Conservation (phyloP, 53 echinoderm and acorn worm genomes). For the Actinopyga echinites region DNA sequence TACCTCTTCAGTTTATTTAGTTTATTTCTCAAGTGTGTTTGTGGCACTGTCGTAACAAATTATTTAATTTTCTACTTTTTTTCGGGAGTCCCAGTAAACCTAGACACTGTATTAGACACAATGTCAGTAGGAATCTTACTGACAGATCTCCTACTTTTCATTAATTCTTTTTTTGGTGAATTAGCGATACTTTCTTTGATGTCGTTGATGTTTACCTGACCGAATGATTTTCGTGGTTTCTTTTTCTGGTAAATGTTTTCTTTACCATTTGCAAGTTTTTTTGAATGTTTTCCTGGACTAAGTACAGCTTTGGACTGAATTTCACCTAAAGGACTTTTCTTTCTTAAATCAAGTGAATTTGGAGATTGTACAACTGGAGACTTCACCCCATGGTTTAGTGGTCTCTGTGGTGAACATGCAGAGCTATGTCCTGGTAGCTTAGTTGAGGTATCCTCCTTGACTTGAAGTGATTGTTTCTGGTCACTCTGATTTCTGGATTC, state of each 20-base stretch:
- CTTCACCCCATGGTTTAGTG: too few species aligned
- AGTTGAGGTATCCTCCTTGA: too few species aligned
- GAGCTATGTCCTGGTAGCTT: too few species aligned
- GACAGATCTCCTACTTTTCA: conserved; percentile 66
- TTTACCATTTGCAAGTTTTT: neutral
- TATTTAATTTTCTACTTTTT: too few species aligned
- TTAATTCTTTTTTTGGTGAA: conserved; percentile 45
- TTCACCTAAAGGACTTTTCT: neutral
- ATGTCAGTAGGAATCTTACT: conserved; percentile 72
- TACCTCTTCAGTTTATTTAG: too few species aligned
- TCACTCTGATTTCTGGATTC: too few species aligned
- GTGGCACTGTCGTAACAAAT: too few species aligned
- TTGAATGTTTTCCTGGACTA: neutral
- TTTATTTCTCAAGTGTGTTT: too few species aligned
- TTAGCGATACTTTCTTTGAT: conserved; percentile 33
- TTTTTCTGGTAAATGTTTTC: neutral
- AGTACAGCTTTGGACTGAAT: neutral
- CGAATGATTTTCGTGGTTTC: conserved; percentile 18
- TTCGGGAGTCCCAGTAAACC: conserved; percentile 44
- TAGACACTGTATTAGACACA: conserved; percentile 75
- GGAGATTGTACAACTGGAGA: neutral
- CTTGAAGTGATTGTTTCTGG: too few species aligned
- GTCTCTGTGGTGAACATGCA: too few species aligned
- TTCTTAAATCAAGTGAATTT: neutral
- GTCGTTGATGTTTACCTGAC: conserved; percentile 20